These are phyloP conservation scores for Sitobion miscanthi DNA, from an alignment of 1,140 invertebrate species.

Conservation along the genomic window DNA sequence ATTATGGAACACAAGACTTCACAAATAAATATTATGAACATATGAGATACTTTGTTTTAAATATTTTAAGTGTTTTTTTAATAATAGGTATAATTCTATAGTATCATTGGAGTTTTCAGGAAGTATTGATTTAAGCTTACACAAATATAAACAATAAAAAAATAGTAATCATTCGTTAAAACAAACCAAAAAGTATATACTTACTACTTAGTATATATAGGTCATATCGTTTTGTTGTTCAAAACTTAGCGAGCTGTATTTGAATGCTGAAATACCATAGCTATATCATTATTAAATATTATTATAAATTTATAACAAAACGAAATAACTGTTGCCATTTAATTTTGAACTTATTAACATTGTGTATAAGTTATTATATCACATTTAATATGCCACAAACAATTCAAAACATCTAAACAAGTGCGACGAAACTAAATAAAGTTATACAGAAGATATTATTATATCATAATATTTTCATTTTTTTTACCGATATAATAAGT, in stretches of 20 bases:
- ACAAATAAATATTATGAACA: neutral
- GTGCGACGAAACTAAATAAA: neutral
- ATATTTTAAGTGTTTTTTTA: neutral
- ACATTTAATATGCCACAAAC: neutral
- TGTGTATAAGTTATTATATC: neutral
- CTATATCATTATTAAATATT: neutral
- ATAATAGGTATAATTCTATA: neutral
- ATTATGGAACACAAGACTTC: no score
- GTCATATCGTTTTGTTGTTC: neutral
- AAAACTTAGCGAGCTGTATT: neutral
- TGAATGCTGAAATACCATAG: neutral
- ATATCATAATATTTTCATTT: neutral
- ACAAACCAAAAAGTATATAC: neutral
- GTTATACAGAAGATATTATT: neutral
- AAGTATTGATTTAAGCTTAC: neutral
- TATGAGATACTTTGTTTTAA: neutral
- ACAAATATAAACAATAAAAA: neutral
- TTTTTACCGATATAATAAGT: neutral
- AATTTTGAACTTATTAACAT: neutral
- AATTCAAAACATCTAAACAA: neutral
- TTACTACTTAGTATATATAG: neutral
- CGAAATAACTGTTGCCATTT: neutral
- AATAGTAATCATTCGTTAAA: neutral
- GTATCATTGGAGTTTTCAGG: neutral
- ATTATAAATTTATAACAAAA: neutral